phyloP scores from a whole-genome alignment of 2,113 vertebrate genomes.

The Eleginops maclovinus region DNA sequence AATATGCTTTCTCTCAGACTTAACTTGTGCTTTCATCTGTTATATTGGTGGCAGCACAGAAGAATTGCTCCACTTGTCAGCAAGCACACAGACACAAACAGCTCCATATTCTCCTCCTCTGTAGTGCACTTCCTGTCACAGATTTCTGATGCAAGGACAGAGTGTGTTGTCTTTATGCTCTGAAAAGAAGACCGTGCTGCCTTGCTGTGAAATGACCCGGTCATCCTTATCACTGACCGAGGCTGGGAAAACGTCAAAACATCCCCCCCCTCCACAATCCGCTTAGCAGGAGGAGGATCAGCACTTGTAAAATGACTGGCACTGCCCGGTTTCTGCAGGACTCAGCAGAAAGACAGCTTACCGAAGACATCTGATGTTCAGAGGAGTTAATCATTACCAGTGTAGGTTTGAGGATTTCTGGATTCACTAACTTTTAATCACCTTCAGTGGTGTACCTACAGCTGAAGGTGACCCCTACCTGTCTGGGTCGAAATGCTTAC shows the following conservation, averaged over 20 bases:
- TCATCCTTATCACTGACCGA: conserved; percentile 73
- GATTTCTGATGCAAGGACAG: conserved; percentile 9
- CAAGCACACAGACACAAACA: neutral
- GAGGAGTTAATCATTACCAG: conserved; percentile 40
- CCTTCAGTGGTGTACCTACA: neutral
- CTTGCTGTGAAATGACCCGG: conserved; percentile 65
- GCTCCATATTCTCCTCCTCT: neutral
- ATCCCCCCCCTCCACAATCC: conserved; percentile 63
- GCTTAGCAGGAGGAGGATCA: conserved; percentile 72
- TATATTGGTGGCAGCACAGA: conserved; percentile 6
- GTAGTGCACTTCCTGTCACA: neutral
- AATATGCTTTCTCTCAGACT: conserved; percentile 16
- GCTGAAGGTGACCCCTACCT: conserved; percentile 64
- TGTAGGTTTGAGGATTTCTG: conserved; percentile 20
- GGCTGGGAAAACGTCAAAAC: conserved; percentile 64
- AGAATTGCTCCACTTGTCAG: conserved; percentile 5
- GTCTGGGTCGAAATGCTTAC: too few relatives aligned
- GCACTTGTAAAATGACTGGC: conserved; percentile 68
- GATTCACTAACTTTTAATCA: conserved; percentile 40
- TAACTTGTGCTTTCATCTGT: conserved; percentile 35
- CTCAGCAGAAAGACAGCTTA: conserved; percentile 66
- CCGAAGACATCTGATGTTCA: conserved; percentile 56
- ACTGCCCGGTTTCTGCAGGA: conserved; percentile 51
- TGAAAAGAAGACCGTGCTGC: conserved; percentile 53
- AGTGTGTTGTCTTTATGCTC: conserved; percentile 47